Percentiles rank a stretch among this genome's conserved stretches.
phyloP scores from a whole-genome alignment of 1,140 invertebrate genomes.

The Maniola jurtina region DNA sequence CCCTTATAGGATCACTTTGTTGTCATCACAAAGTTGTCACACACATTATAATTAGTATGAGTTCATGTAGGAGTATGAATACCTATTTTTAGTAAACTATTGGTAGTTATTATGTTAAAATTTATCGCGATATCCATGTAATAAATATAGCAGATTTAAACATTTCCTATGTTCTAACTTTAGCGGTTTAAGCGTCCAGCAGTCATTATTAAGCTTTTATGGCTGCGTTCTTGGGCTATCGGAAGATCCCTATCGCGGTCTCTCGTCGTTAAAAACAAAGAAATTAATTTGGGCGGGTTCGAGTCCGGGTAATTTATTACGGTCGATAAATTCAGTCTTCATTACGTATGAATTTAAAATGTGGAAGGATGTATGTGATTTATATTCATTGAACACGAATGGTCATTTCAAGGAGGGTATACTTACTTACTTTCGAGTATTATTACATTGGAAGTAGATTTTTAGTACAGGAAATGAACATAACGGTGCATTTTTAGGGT shows the following conservation, averaged over 20 bases:
- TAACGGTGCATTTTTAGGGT: too few species aligned
- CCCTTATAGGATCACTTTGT: too few species aligned
- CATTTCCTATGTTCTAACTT: conserved; percentile 4
- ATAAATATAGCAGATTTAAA: neutral
- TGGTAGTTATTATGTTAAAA: too few species aligned
- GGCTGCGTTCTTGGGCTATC: conserved; percentile 30
- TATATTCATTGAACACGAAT: conserved; percentile 17
- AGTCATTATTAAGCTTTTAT: conserved; percentile 34
- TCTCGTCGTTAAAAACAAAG: conserved; percentile 46
- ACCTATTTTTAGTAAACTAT: too few species aligned
- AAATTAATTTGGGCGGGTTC: conserved; percentile 34
- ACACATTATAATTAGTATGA: too few species aligned
- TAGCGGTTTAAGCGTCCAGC: conserved; percentile 13
- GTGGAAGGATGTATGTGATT: conserved; percentile 19
- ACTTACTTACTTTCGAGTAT: neutral
- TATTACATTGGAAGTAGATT: too few species aligned
- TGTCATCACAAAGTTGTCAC: too few species aligned
- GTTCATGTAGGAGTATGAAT: too few species aligned
- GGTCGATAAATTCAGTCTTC: conserved; percentile 27
- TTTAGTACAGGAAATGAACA: too few species aligned
- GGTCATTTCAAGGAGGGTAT: conserved; percentile 5
- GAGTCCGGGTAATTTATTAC: conserved; percentile 33
- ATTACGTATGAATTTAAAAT: conserved; percentile 25
- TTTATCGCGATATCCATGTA: neutral
- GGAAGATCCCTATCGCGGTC: conserved; percentile 34